Base-by-base conservation (phyloP, 1,140 invertebrate species). In the Drosophila kepulauana region DNA sequence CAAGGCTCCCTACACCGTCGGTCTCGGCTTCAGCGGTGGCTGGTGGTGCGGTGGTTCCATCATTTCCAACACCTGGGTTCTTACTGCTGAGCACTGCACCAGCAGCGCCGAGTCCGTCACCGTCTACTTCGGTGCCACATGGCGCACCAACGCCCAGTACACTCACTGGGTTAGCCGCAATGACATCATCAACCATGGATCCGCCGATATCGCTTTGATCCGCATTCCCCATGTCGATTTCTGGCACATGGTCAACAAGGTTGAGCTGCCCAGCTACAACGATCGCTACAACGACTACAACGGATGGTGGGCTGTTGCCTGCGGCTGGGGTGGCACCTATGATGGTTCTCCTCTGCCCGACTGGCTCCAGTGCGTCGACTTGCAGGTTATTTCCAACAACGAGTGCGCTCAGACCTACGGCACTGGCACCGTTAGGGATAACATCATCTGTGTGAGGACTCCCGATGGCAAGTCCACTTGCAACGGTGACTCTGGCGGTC, bases 401-500 rank as follows among this genome's bases (percentile, higher is more conserved):
- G 65, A 58, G 52, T 75, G 75, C 35, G 41, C 54, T 0, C 2
- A 11, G 1, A 70, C 71, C 3, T 86, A 79, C 43, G 74, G 71
- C 58, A 51, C 66, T 16, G 41, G 15, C 49, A 54, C 15, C 0
- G 43, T 80, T 16, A 41, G 64, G 59, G 74, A 80, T 38, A 59
- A 82, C 46, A 89, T 77, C 38, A 75, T 91, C 67, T 91, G 89
- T 73, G 80, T 86, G 54, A 48, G 70, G 20, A 85, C 84, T 16
- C 63, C 71, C 1, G 54, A 68, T 3, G 85, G 79, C 35, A 81
- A 61, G 56, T 91, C 90, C 11, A 91, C 90, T n/a, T 91, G 89
- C 65, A 76, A 85, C 46, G 94, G 94, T 71, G 94, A 94, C 91
- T 94, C 93, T 68, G 94, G 94, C 58, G 94, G 94, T 38, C 93